Conservation (phyloP, 2,797 vertebrate genomes). For the Mustela erminea region DNA sequence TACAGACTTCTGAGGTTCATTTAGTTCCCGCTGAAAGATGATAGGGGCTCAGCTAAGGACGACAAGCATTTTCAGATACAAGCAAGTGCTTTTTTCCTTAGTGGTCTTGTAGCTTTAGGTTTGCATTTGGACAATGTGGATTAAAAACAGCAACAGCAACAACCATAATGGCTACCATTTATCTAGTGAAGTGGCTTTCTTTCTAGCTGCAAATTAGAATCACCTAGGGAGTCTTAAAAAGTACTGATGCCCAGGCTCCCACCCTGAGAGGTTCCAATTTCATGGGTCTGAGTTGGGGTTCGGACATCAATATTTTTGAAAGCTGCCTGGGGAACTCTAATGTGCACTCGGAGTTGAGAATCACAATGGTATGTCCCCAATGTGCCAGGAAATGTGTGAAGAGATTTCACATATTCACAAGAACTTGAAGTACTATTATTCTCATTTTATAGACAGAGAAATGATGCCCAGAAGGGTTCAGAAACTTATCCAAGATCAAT, state of each 20-base stretch:
- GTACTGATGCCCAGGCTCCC: not conserved
- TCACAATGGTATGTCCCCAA: not conserved
- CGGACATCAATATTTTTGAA: not conserved
- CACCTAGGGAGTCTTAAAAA: slow-evolving; percentile 19
- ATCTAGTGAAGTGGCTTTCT: not conserved
- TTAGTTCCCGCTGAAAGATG: slow-evolving; percentile 45
- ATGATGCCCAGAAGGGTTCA: not conserved
- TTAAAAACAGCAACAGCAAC: not conserved
- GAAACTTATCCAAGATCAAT: not conserved
- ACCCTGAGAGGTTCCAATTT: not conserved
- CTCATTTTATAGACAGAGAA: not conserved
- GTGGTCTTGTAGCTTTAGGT: not conserved
- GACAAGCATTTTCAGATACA: not conserved
- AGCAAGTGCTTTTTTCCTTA: not conserved
- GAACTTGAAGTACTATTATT: not conserved
- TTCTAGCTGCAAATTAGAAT: slow-evolving; percentile 58
- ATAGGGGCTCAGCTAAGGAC: not conserved
- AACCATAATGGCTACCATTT: not conserved
- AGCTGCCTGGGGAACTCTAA: not conserved
- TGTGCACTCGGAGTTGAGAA: not conserved
- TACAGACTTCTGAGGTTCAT: slow-evolving; percentile 40
- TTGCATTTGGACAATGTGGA: not conserved
- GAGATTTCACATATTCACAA: not conserved
- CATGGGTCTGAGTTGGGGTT: not conserved
- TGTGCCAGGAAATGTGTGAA: not conserved